Conservation (phyloP, 2,888 invertebrate genomes). For the Athrips mouffetella region DNA sequence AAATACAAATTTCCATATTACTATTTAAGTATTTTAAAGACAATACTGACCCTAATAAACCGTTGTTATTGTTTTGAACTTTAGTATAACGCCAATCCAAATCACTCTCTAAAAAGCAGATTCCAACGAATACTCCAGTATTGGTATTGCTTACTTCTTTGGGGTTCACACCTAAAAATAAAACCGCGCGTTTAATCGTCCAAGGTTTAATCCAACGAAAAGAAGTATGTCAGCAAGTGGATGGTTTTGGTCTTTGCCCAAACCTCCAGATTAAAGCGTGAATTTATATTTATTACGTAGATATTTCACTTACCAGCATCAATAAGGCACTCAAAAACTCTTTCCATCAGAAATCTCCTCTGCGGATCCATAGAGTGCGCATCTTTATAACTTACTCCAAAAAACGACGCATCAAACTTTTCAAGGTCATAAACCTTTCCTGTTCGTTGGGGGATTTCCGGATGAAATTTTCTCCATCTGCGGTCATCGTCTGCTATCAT, state of each 20-base stretch:
- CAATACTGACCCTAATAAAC: not conserved
- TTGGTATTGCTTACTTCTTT: conserved; percentile 30
- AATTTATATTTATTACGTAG: no score
- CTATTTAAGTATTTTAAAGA: no score
- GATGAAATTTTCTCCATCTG: conserved; percentile 80
- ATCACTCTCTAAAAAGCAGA: conserved; percentile 26
- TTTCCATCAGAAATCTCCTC: conserved; percentile 83
- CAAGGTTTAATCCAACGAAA: no score
- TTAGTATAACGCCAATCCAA: not conserved
- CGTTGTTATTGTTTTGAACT: not conserved
- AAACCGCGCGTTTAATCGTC: no score
- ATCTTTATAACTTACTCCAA: conserved; percentile 81
- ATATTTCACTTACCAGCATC: conserved; percentile 76
- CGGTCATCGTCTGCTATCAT: conserved; percentile 85
- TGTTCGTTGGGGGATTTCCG: conserved; percentile 81
- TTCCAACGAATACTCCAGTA: conserved; percentile 38
- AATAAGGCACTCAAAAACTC: conserved; percentile 83
- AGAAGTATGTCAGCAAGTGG: no score
- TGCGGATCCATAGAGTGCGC: conserved; percentile 83
- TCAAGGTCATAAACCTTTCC: conserved; percentile 80
- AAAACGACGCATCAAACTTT: conserved; percentile 84
- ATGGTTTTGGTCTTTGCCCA: no score
- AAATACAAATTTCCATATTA: no score
- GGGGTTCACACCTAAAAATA: conserved; percentile 34
- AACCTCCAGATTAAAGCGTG: no score